A percentile compares a stretch with the other conserved stretches of the same genome.
Evolutionary conservation across 1,140 invertebrate species (phyloP).

Genomic region (Habropoda laboriosa): DNA sequence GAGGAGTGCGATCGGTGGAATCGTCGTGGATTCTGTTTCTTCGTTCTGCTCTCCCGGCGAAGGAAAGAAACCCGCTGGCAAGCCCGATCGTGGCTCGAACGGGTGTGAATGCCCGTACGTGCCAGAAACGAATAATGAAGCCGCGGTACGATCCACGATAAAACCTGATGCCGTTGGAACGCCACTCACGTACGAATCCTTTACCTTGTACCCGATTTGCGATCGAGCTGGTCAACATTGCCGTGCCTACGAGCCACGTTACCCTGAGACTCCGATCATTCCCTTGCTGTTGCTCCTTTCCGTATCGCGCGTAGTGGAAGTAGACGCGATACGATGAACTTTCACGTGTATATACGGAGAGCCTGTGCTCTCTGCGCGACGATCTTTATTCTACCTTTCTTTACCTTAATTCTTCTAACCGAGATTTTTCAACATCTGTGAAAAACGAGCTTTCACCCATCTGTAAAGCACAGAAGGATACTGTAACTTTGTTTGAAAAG

Average conservation of each 20-base stretch:
- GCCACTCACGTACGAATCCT: constrained; percentile 63
- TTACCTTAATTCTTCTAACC: no score
- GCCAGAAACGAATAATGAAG: constrained; percentile 67
- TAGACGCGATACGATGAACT: background rate
- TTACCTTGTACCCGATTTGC: constrained; percentile 65
- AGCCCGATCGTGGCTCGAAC: constrained; percentile 53
- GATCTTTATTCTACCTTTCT: background rate
- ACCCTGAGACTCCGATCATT: constrained; percentile 13
- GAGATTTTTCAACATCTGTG: no score
- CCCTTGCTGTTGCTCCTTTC: background rate
- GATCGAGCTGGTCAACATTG: constrained; percentile 56
- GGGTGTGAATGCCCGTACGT: constrained; percentile 64
- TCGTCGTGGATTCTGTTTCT: constrained; percentile 51
- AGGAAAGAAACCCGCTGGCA: constrained; percentile 57
- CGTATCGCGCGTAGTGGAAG: background rate
- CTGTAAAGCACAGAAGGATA: no score
- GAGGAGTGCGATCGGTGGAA: constrained; percentile 32
- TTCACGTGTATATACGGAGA: background rate
- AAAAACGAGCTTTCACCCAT: no score
- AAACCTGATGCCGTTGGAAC: constrained; percentile 58
- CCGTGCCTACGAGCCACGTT: constrained; percentile 47
- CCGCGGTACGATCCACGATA: constrained; percentile 61
- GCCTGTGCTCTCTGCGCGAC: background rate
- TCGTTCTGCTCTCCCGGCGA: constrained; percentile 32
- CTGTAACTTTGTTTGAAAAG: no score